Conservation (phyloP, 2,113 vertebrate genomes). For the Sceloporus tristichus region DNA sequence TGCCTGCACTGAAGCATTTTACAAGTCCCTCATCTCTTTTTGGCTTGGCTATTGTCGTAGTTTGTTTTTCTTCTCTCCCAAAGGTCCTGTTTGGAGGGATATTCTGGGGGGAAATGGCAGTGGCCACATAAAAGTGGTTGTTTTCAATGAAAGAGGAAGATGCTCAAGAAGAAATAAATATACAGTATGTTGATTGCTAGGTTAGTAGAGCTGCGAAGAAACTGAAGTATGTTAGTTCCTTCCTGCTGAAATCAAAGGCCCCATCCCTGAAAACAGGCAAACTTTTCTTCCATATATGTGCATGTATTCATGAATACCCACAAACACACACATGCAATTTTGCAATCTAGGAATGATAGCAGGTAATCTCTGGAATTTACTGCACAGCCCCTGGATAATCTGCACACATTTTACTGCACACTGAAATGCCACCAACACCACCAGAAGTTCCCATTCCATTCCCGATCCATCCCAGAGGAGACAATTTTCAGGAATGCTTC, state of each 20-base stretch:
- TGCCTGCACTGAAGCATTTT: neutral
- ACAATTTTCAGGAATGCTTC: no score
- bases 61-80: neutral
- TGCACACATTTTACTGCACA: no score
- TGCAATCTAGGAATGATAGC: neutral
- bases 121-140: neutral
- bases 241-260: neutral
- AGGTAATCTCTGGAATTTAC: no score
- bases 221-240: neutral
- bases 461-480: no score
- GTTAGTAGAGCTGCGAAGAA: no score
- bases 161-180: neutral
- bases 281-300: neutral
- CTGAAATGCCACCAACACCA: no score
- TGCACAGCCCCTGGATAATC: no score
- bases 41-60: neutral
- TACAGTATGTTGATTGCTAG: neutral
- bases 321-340: no score
- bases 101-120: neutral
- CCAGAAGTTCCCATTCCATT: no score
- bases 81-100: neutral
- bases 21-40: neutral
- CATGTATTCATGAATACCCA: neutral
- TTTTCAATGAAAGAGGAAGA: neutral
- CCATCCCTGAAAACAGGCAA: neutral